Conservation (phyloP, 2,888 invertebrate genomes). For the Epinotia demarniana region DNA sequence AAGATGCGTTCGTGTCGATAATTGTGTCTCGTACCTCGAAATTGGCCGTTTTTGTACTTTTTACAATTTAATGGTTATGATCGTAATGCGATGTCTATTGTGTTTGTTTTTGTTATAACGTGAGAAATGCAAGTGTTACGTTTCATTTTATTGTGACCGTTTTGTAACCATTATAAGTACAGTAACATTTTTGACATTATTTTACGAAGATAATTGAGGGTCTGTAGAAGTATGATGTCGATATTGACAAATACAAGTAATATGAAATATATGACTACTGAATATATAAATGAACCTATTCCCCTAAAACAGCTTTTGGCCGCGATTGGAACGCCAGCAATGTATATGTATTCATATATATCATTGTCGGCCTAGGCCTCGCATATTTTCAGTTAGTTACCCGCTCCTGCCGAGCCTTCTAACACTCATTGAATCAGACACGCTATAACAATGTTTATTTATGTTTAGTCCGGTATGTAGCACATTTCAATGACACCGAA, state of each 20-base stretch:
- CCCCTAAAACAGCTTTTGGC: not conserved
- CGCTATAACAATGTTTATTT: conserved; percentile 14
- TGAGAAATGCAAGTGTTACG: conserved; percentile 27
- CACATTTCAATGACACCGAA: conserved; percentile 42
- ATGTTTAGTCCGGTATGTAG: conserved; percentile 30
- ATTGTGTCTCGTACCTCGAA: conserved; percentile 48
- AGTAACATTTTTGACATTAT: not conserved
- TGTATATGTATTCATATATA: not conserved
- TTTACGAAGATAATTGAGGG: not conserved
- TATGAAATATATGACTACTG: no score
- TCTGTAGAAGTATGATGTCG: not conserved
- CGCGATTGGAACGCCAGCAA: not conserved
- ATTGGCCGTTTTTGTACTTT: conserved; percentile 46
- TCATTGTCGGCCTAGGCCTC: not conserved
- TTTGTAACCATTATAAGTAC: not conserved
- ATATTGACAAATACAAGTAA: no score
- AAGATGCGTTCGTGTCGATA: conserved; percentile 53
- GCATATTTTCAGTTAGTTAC: not conserved
- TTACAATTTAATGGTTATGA: conserved; percentile 39
- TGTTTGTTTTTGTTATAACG: conserved; percentile 33
- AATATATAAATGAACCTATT: not conserved
- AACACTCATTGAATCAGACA: not conserved
- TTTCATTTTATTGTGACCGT: not conserved
- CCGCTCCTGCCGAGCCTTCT: not conserved
- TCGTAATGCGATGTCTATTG: conserved; percentile 32